Base-by-base conservation (phyloP, 2,888 invertebrate species). In the Lasioglossum pauxillum region DNA sequence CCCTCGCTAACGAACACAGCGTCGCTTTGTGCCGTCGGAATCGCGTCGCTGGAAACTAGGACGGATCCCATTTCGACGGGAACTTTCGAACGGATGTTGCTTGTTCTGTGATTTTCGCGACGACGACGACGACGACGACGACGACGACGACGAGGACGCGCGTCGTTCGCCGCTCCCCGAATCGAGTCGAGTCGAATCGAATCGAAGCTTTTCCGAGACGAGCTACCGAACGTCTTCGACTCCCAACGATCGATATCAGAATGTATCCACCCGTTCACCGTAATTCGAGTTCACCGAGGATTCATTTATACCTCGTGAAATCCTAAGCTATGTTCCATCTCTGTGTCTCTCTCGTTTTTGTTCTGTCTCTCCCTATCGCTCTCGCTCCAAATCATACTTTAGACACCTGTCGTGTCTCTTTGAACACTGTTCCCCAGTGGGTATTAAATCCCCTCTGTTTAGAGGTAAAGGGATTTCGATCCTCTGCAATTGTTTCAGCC, bases 81-180 rank as follows among this genome's bases (percentile, higher is more conserved):
- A 49, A 49, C 31, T 69, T 83, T 73, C 60, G 60, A 19, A 75
- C 75, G 60, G 84, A 78, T 84, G 83, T 83, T 60, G 75, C 71
- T 84, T 78, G 84, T 75, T 75, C 74, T 41, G 74, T 75, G 78
- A 84, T 84, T 83, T 84, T 77, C 74, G 71, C 84, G 83, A n/a
- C 49, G 10, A 49, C 64, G 27, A 49, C 60, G n/a, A n/a, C n/a
- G n/a, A n/a, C n/a, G n/a, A n/a, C n/a, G n/a, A n/a, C 84, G 83
- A n/a, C 49, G 10, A 49, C 64, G 27, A 60, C 64, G 14, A 31
- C 16, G 64, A 64, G 14, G 31, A 27, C 16, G 64, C 57, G 23
- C n/a, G 46, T 16, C 12, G 60, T 14, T 60, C 14, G 27, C 27
- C 23, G 53, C 53, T 53, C 2, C 23, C 49, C 8, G 49, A 23